phyloP scores from a whole-genome alignment of 2,113 vertebrate genomes.

The Psammodynastes pulverulentus region DNA sequence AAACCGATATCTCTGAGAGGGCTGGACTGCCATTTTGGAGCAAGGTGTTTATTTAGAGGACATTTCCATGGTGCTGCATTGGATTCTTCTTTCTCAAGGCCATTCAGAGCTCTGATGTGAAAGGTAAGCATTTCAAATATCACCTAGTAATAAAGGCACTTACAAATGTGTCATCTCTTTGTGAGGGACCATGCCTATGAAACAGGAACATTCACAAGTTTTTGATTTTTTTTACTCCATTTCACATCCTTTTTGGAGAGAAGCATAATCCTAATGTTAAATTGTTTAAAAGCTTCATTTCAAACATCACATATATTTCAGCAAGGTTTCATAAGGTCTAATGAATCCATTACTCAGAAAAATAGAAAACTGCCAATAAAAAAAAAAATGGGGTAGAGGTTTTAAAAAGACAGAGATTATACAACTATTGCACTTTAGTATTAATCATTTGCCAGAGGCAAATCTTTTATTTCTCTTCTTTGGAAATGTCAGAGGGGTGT shows the following conservation, averaged over 20 bases:
- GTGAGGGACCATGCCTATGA: neutral
- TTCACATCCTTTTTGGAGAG: neutral
- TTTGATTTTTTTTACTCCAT: neutral
- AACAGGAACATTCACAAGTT: neutral
- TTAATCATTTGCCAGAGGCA: constrained; percentile 6
- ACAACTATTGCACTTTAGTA: constrained; percentile 9
- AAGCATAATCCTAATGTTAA: neutral
- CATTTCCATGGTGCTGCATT: neutral
- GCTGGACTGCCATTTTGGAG: neutral
- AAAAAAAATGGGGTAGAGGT: neutral
- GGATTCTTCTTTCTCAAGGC: neutral
- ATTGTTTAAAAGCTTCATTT: neutral
- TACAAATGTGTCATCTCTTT: neutral
- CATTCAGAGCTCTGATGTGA: neutral
- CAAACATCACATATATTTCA: neutral
- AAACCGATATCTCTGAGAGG: neutral
- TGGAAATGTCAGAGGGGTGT: neutral
- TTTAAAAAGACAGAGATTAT: neutral
- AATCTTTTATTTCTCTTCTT: neutral
- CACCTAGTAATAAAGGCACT: neutral
- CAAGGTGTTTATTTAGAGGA: neutral
- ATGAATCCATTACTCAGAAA: neutral
- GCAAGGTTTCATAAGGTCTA: neutral
- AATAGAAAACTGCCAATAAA: neutral
- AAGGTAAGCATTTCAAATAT: neutral